Base-by-base conservation (phyloP, 2,797 vertebrate species). In the Danio jaintianensis region DNA sequence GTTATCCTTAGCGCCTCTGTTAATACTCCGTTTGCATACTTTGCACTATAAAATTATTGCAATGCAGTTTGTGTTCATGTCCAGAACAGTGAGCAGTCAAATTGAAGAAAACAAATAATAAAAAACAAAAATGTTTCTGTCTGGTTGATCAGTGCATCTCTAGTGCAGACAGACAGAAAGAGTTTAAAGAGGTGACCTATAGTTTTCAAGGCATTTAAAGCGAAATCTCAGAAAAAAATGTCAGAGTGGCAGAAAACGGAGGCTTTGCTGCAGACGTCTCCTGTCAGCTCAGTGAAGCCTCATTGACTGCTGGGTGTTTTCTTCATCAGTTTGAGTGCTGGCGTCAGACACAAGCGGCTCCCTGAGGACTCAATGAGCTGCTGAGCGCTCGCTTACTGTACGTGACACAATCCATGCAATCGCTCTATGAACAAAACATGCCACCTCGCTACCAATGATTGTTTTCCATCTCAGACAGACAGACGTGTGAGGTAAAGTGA, bases 311-410 rank as follows among this genome's bases (percentile, higher is more conserved):
- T 70, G 43, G 56, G 47, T 56, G 61, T 74, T 74, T 78, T 76
- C 9, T 78, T 80, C 77, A 86, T 83, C 79, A 83, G 45, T 36
- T 48, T 83, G 81, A 80, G 80, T 84, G 72, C 80, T 78, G 69
- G 20, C 18, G 77, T 78, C 62, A 47, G 80, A 56, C 18, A 53
- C 55, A 4, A 70, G 13, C 42, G 16, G 20, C 6, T 79, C 74
- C 68, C 67, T 1, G 77, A 78, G 80, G 73, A 72, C 77, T 70
- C 66, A 78, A 70, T 70, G 66, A 78, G 66, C 55, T 29, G 66
- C 55, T 29, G 69, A 80, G 69, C 55, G 78, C 50, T 72, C 8
- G 5, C 22, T 29, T 73, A 58, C 69, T 47, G 59, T 72, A 80
- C 78, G 78, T 58, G 77, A 79, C 59, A 4, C 3, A 16, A 29